These are phyloP conservation scores for Tenodera sinensis DNA, from an alignment of 2,888 invertebrate species.

Conservation along the genomic window DNA sequence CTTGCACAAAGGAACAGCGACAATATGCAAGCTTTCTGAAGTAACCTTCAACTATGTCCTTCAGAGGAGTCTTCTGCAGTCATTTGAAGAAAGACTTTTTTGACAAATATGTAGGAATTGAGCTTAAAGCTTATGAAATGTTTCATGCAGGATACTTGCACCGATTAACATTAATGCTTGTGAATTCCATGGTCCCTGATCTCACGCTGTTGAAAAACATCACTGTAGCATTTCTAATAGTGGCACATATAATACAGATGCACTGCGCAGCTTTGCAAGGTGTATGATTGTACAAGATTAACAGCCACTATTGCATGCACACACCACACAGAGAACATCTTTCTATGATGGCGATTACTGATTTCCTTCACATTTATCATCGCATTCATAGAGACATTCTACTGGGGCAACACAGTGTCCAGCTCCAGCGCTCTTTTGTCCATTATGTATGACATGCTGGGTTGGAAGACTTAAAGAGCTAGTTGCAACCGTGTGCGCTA, in stretches of 20 bases:
- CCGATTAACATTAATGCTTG: background rate
- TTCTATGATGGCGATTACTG: background rate
- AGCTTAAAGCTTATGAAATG: background rate
- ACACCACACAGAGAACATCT: background rate
- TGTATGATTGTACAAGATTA: background rate
- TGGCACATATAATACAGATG: background rate
- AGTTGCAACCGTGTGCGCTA: background rate
- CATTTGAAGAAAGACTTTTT: background rate
- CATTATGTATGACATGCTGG: background rate
- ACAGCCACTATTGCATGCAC: background rate
- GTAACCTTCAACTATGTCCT: background rate
- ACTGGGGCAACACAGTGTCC: background rate
- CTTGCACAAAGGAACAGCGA: background rate
- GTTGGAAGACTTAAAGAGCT: slow-evolving; percentile 6
- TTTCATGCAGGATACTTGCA: background rate
- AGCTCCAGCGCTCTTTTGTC: background rate
- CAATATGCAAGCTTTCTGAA: background rate
- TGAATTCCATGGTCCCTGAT: background rate
- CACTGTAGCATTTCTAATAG: background rate
- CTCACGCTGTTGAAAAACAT: background rate
- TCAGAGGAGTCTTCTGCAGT: background rate
- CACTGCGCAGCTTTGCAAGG: background rate
- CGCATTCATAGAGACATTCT: background rate
- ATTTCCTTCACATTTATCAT: background rate
- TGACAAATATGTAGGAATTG: background rate